Base-by-base conservation (phyloP, 2,113 vertebrate genomes). In the Corydoras sp. region DNA sequence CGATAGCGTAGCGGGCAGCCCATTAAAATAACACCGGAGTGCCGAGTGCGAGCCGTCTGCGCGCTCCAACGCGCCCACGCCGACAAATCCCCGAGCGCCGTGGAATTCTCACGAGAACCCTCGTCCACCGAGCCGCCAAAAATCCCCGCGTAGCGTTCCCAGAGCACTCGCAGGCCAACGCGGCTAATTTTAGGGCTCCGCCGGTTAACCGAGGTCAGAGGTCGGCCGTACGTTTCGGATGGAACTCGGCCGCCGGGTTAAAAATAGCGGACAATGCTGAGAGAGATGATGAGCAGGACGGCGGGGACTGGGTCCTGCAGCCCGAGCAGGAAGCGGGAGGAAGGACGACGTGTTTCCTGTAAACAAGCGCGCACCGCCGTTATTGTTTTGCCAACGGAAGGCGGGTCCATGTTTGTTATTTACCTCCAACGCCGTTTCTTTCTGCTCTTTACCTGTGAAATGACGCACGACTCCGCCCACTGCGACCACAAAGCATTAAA, bases 81-180 rank as follows among this genome's bases (percentile, higher is more conserved):
- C 9, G n/a, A 35, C 3, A 56, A 56, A 56, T 7, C 53, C 15
- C 55, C 59, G 65, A 77, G 76, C 53, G 75, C 76, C 32, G 3
- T 74, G 15, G 72, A 82, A 86, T 90, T 92, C 93, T 92, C 92
- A 92, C 82, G 91, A 89, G 92, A 93, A 93, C 91, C 79, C 84
- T 62, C 11, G 12, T 68, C 18, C 1, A 56, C 82, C 67, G 86
- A 88, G 88, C 88, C 85, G 18, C 85, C 79, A n/a, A 78, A 31
- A 77, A 81, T 82, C 82, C 82, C 79, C 79, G 69, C 50, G 59
- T 71, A 83, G 82, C 88, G 83, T 90, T 91, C 91, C 88, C 89
- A 90, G 86, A 85, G 84, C 88, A 84, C 83, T 85, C 89, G 87
- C 88, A 91, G 91, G 68, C 82, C 79, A 75, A 24, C 69, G 70